phyloP scores from a whole-genome alignment of 2,797 vertebrate species.

The Macropodus opercularis region DNA sequence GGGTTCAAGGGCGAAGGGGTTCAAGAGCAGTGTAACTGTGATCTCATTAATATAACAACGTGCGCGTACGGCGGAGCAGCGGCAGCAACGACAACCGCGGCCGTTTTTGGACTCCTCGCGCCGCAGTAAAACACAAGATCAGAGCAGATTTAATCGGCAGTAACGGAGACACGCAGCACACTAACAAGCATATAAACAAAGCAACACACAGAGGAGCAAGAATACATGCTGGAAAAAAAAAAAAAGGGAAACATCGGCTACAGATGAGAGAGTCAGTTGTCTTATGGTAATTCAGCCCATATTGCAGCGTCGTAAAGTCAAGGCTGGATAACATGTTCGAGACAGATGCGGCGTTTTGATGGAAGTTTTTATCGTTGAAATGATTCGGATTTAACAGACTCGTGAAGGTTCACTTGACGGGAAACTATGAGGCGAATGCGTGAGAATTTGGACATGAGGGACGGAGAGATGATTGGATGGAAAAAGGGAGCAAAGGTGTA shows the following conservation, averaged over 20 bases:
- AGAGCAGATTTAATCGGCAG: conserved; percentile 48
- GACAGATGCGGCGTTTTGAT: conserved; percentile 53
- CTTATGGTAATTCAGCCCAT: conserved; percentile 38
- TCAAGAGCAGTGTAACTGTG: conserved; percentile 32
- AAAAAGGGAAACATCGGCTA: conserved; percentile 17
- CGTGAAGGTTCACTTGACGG: conserved; percentile 9
- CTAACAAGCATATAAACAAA: conserved; percentile 50
- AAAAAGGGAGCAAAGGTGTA: background rate
- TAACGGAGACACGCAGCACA: conserved; percentile 15
- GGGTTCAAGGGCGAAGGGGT: background rate
- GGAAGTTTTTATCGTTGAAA: conserved; percentile 30
- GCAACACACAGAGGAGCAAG: conserved; percentile 11
- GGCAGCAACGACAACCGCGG: conserved; percentile 16
- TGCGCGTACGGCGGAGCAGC: conserved; percentile 9
- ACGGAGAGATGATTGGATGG: background rate
- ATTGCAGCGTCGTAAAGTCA: conserved; percentile 45
- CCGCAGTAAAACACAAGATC: conserved; percentile 49
- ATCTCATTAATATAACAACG: conserved; percentile 47
- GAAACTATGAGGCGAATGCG: conserved; percentile 7
- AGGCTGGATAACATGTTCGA: conserved; percentile 45
- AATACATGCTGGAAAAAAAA: background rate
- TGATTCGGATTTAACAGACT: conserved; percentile 23
- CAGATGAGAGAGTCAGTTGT: conserved; percentile 52
- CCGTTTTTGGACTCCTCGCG: conserved; percentile 26
- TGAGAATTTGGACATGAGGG: conserved; percentile 1